Evolutionary conservation across 2,888 invertebrate species (phyloP), one percentile per base, ranked within the genome.

Genomic region (Beris morrisii): DNA sequence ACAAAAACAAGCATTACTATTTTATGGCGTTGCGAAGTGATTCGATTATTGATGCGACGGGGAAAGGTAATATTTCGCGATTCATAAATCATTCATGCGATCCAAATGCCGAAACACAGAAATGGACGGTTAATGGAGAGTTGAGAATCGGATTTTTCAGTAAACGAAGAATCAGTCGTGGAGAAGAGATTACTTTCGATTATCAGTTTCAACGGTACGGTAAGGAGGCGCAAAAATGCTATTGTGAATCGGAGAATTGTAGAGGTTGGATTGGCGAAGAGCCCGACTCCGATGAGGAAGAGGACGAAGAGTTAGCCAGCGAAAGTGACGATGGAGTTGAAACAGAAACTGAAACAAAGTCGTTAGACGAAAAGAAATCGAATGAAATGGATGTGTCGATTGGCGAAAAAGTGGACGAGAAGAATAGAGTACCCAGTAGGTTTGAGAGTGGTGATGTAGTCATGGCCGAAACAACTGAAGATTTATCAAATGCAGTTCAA

Each of bases 31-130:
- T 98, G 54, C 90, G 95, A 76, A 91, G 93, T 1, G 95, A 97
- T 80, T 89, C 92, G 69, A 89, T 95, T 65, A 98, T 99, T 68
- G 99, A 99, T 82, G 99, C 99, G 2, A 98, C 98, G 0, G 82
- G 87, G 73, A 95, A 93, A 80, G 99, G 99, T 43, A 99, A 97
- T 78, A 89, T 94, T 68, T 97, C 98, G 0, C 84, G 99, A 48
- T 99, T 98, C 77, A 97, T 99, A 73, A 99, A 99, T 81, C 99
- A 99, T 79, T 97, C 97, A 54, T 99, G 99, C 78, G 96, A 97
- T 74, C 99, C 99, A 0, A 99, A 99, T 79, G 93, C 97, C 4
- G 96, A 96, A 82, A 98, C 98, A 0, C 97, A 99, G 81, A 99
- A 99, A 82, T 95, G 94, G 94, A 94, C 93, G 0, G 94, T 94